Percentiles rank a stretch among this genome's conserved stretches.
Evolutionary conservation across 2,888 invertebrate genomes (phyloP).

Genomic region (Andrena haemorrhoa): DNA sequence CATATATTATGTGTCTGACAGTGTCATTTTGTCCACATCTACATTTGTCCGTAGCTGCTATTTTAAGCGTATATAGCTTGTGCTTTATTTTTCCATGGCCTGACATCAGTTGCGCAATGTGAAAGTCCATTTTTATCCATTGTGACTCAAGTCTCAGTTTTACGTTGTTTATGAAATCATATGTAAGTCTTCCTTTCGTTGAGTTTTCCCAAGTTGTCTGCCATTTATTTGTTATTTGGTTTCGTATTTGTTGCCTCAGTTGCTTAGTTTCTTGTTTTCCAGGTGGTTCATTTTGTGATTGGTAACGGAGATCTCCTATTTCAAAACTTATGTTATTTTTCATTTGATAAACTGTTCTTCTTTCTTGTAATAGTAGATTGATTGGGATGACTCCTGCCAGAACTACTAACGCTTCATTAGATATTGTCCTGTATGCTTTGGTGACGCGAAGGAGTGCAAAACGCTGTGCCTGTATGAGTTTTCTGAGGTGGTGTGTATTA

Average conservation of each 20-base stretch:
- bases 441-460: not conserved
- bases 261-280: too few relatives aligned
- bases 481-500: not conserved
- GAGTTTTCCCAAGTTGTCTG: not conserved
- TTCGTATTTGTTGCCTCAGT: too few relatives aligned
- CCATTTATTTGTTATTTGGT: too few relatives aligned
- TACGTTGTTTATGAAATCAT: not conserved
- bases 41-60: not conserved
- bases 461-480: not conserved
- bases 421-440: conserved; percentile 5
- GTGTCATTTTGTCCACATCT: not conserved
- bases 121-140: not conserved
- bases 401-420: not conserved
- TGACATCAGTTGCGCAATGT: not conserved
- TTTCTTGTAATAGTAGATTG: not conserved
- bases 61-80: not conserved
- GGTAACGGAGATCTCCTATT: not conserved
- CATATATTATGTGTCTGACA: not conserved
- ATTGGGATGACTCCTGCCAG: not conserved
- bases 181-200: not conserved
- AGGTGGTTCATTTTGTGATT: not conserved
- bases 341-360: not conserved
- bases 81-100: conserved; percentile 13
- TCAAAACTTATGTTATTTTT: not conserved
- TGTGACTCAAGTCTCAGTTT: not conserved